Evolutionary conservation across 2,113 vertebrate species (phyloP).

Genomic region (Alosa alosa): DNA sequence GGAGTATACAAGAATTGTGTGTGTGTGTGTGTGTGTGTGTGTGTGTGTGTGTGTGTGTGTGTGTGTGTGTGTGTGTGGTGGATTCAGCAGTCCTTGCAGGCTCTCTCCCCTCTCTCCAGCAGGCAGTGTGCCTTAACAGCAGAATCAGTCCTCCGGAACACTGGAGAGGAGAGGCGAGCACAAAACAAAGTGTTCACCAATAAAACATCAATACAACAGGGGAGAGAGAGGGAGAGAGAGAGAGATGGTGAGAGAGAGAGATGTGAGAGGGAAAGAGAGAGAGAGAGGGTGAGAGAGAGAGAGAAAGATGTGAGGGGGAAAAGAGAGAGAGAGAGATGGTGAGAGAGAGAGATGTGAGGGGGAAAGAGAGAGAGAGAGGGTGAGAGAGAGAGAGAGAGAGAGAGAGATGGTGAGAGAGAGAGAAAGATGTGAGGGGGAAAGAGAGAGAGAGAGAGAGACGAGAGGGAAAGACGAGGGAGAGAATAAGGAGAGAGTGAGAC

Average conservation of each 20-base stretch:
- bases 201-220: constrained; percentile 31
- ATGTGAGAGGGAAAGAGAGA: too few relatives aligned
- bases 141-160: constrained; percentile 16
- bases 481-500: constrained; percentile 15
- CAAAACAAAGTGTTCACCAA: constrained; percentile 34
- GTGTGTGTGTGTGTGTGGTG: constrained; percentile 15
- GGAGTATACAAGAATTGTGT: too few relatives aligned
- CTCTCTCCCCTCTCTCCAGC: background rate
- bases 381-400: too few relatives aligned
- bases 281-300: too few relatives aligned
- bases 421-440: too few relatives aligned
- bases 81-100: background rate
- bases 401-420: too few relatives aligned
- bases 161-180: constrained; percentile 1
- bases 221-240: background rate
- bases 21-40: background rate
- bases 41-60: constrained; percentile 25
- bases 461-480: constrained; percentile 22
- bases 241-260: too few relatives aligned
- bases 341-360: too few relatives aligned
- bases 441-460: background rate
- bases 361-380: too few relatives aligned
- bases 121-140: background rate
- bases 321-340: too few relatives aligned
- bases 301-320: too few relatives aligned